Base-by-base conservation (phyloP, 2,888 invertebrate species). In the Drosophila affinis region DNA sequence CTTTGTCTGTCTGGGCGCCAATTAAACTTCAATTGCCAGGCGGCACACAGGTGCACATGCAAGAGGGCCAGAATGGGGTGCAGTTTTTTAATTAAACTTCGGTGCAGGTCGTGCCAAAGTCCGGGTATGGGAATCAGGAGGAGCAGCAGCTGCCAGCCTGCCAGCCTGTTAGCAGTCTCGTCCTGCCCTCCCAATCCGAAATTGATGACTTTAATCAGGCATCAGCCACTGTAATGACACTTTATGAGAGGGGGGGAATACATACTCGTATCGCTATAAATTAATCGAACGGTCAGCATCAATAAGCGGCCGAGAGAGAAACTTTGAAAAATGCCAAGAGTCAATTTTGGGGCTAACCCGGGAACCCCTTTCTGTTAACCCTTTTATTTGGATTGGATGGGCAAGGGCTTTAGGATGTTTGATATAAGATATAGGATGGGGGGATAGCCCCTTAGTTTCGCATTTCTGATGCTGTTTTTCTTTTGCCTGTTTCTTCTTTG, bases 161-260 rank as follows among this genome's bases (percentile, higher is more conserved):
- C 27, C 21, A 21, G 21, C 21, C 21, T 21, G 21, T 21, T 34
- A 10, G 48, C 48, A 32, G 9, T 32, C 10, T 18, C 18, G 32
- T 9, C 6, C 12, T 2, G 21, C 12, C 10, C 49, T 21, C 12
- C 64, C 7, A 17, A 34, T 46, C 14, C 48, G 18, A 67, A 85
- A 85, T 85, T 79, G 88, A 81, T 85, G 88, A 54, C 79, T 87
- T 81, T 81, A 81, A 81, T 81, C 82, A 81, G 79, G 70, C 82
- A 74, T 72, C 75, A 72, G 82, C 79, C 72, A 76, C 71, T 81
- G 85, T 87, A 87, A 85, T 81, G 82, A 87, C 88, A 81, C 79
- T 87, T 81, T 81, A 81, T 87, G 76, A 62, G 72, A 39, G 62
- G 27, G 24, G 9, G 24, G 27, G 24, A 54, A 39, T 61, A 61